These are phyloP conservation scores for Microplitis mediator DNA, from an alignment of 1,140 invertebrate genomes.

Conservation along the genomic window DNA sequence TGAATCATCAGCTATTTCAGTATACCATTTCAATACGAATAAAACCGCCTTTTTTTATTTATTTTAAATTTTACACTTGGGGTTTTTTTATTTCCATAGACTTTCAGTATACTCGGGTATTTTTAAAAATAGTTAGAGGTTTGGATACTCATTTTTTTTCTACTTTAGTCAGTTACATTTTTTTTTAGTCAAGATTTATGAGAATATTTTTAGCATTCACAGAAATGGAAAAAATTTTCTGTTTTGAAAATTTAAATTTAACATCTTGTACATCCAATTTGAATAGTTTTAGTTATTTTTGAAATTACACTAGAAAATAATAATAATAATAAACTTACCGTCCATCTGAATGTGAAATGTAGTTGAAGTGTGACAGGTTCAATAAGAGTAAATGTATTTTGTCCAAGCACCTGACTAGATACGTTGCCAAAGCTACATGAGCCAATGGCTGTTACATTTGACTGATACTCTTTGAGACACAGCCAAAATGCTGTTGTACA, in stretches of 20 bases:
- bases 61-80: neutral
- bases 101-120: no score
- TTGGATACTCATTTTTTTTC: no score
- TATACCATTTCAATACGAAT: neutral
- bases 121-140: no score
- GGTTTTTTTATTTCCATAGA: neutral
- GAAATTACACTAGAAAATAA: neutral
- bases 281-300: neutral
- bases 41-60: neutral
- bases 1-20: no score
- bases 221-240: no score
- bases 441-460: slow-evolving; percentile 77
- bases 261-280: no score
- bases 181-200: neutral
- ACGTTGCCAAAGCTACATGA: slow-evolving; percentile 90
- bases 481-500: slow-evolving; percentile 86
- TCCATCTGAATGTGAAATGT: slow-evolving; percentile 89
- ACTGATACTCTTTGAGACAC: slow-evolving; percentile 92
- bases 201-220: neutral
- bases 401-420: slow-evolving; percentile 81
- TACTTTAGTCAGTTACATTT: neutral
- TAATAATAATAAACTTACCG: slow-evolving; percentile 68
- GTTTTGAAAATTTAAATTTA: no score
- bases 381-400: slow-evolving; percentile 84
- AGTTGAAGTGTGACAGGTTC: slow-evolving; percentile 81